These are phyloP conservation scores for Paratrypauchen microcephalus DNA, from an alignment of 2,797 vertebrate species.

Conservation along the genomic window DNA sequence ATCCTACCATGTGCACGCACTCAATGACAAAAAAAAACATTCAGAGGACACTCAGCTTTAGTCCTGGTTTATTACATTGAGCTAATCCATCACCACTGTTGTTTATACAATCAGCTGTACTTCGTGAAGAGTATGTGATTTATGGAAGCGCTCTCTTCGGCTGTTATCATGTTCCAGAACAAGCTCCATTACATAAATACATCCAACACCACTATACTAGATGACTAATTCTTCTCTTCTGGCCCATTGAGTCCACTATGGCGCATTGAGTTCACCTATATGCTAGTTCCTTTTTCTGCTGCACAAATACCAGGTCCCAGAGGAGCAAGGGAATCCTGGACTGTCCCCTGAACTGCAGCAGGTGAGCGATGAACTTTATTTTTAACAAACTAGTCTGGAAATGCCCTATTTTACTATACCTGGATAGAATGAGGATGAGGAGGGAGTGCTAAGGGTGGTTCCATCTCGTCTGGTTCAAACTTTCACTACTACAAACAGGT, in stretches of 20 bases:
- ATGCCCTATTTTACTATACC: not conserved
- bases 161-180: constrained; percentile 20
- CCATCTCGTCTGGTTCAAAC: not conserved
- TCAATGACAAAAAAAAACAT: no score
- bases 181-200: constrained; percentile 17
- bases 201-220: constrained; percentile 17
- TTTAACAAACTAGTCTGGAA: not conserved
- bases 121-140: constrained; percentile 42
- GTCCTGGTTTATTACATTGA: no score
- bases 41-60: no score
- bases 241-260: constrained; percentile 25
- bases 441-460: not conserved
- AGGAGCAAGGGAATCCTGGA: constrained; percentile 4
- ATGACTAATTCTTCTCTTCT: constrained; percentile 21
- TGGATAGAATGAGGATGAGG: not conserved
- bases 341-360: constrained; percentile 6
- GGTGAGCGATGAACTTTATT: constrained; percentile 6
- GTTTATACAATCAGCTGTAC: constrained; percentile 26
- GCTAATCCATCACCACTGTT: constrained; percentile 45
- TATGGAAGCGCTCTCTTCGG: constrained; percentile 24
- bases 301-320: not conserved
- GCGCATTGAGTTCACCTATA: not conserved
- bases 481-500: not conserved
- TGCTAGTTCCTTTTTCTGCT: constrained; percentile 9
- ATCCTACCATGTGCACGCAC: no score